Conservation (phyloP, 2,797 vertebrate species). For the Galago senegalensis region DNA sequence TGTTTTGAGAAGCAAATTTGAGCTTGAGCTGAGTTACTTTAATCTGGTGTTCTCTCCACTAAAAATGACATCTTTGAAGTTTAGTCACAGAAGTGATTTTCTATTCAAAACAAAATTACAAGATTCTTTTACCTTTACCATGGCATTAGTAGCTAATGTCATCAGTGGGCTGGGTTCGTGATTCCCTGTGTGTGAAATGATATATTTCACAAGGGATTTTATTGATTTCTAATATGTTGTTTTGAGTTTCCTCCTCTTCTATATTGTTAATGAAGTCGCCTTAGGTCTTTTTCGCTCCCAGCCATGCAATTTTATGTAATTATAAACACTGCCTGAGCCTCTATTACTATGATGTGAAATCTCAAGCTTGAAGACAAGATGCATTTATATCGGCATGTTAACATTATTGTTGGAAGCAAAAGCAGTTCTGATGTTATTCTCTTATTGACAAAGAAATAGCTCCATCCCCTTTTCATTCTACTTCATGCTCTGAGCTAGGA, state of each 20-base stretch:
- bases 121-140: background rate
- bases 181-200: background rate
- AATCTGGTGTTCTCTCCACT: background rate
- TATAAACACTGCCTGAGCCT: slow-evolving; percentile 64
- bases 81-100: background rate
- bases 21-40: background rate
- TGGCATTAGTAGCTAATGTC: background rate
- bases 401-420: slow-evolving; percentile 70
- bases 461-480: slow-evolving; percentile 29
- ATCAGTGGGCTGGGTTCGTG: background rate
- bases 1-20: slow-evolving; percentile 14
- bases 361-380: slow-evolving; percentile 69
- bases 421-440: slow-evolving; percentile 57
- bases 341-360: slow-evolving; percentile 59
- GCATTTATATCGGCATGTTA: slow-evolving; percentile 57
- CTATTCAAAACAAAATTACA: slow-evolving; percentile 1
- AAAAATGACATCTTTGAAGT: slow-evolving; percentile 12
- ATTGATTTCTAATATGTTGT: background rate
- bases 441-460: slow-evolving; percentile 59
- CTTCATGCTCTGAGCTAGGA: background rate
- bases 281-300: slow-evolving; percentile 36
- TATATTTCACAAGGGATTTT: background rate
- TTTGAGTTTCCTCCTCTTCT: background rate
- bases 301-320: slow-evolving; percentile 74
- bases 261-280: background rate